Percentiles rank a stretch among this genome's conserved stretches.
Conservation (phyloP, 2,888 invertebrate species). For the Eilema griseolum region DNA sequence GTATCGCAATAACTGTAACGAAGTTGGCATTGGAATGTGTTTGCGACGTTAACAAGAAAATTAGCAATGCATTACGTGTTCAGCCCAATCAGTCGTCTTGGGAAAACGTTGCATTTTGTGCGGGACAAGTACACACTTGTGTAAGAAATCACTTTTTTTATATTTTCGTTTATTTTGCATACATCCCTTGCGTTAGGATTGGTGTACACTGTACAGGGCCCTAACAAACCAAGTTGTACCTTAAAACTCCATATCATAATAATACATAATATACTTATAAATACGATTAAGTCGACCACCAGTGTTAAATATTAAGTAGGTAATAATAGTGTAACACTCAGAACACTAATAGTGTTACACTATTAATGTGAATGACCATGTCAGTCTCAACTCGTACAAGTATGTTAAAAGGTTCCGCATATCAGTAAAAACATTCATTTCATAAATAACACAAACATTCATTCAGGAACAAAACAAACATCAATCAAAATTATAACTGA, state of each 20-base stretch:
- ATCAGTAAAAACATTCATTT: background rate
- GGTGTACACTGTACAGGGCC: too few species aligned
- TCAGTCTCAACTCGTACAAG: too few species aligned
- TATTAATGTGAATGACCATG: too few species aligned
- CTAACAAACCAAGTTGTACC: too few species aligned
- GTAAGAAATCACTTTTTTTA: background rate
- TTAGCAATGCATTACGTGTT: constrained; percentile 52
- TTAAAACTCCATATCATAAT: too few species aligned
- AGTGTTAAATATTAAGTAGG: too few species aligned
- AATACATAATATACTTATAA: too few species aligned
- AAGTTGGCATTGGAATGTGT: constrained; percentile 27
- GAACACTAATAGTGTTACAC: too few species aligned
- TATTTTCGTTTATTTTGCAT: background rate
- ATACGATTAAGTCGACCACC: too few species aligned
- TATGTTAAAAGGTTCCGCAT: background rate
- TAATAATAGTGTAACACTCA: too few species aligned
- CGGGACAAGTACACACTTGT: background rate
- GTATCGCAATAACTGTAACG: background rate
- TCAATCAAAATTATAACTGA: constrained; percentile 29
- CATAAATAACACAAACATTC: constrained; percentile 12
- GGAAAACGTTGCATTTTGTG: background rate
- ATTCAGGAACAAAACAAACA: constrained; percentile 24
- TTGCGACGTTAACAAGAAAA: constrained; percentile 50
- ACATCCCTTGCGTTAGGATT: too few species aligned
- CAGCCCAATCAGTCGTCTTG: constrained; percentile 11